Conservation (phyloP, 2,797 vertebrate species). For the Synaphobranchus kaupii region DNA sequence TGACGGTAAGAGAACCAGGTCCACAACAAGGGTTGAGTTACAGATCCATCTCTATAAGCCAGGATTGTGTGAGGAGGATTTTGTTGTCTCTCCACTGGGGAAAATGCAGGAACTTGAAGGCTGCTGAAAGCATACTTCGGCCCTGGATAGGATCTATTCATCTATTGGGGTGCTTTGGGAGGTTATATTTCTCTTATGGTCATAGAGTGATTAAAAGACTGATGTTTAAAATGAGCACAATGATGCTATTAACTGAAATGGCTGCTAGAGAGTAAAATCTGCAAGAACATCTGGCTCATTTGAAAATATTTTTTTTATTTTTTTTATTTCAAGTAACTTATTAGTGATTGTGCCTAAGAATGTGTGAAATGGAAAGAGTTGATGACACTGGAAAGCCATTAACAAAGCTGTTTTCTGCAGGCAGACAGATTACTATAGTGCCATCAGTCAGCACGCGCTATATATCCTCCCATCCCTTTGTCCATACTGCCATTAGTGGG, state of each 20-base stretch:
- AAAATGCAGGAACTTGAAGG: not conserved
- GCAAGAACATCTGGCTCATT: slow-evolving; percentile 31
- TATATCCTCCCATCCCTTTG: slow-evolving; percentile 24
- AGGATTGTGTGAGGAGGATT: not conserved
- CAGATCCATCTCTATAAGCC: not conserved
- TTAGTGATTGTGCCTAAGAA: slow-evolving; percentile 19
- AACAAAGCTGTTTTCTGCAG: slow-evolving; percentile 21
- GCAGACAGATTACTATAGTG: slow-evolving; percentile 35
- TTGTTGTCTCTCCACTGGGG: not conserved
- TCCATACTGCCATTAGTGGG: not conserved
- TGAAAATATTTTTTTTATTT: not conserved
- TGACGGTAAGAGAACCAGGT: slow-evolving; percentile 72
- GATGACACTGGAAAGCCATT: slow-evolving; percentile 29
- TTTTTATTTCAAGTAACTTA: slow-evolving; percentile 13
- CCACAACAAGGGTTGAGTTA: not conserved
- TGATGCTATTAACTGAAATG: not conserved
- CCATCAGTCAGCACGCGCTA: slow-evolving; percentile 8
- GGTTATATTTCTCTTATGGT: not conserved
- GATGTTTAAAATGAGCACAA: slow-evolving; percentile 19
- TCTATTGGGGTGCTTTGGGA: slow-evolving; percentile 5
- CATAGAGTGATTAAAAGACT: slow-evolving; percentile 17
- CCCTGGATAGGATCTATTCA: not conserved
- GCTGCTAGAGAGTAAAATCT: slow-evolving; percentile 11
- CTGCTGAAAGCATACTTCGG: not conserved
- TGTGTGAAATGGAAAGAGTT: slow-evolving; percentile 28